Evolutionary conservation across 2,113 vertebrate species (phyloP), one percentile per base, ranked within the genome.

Genomic region (Hyla sarda): DNA sequence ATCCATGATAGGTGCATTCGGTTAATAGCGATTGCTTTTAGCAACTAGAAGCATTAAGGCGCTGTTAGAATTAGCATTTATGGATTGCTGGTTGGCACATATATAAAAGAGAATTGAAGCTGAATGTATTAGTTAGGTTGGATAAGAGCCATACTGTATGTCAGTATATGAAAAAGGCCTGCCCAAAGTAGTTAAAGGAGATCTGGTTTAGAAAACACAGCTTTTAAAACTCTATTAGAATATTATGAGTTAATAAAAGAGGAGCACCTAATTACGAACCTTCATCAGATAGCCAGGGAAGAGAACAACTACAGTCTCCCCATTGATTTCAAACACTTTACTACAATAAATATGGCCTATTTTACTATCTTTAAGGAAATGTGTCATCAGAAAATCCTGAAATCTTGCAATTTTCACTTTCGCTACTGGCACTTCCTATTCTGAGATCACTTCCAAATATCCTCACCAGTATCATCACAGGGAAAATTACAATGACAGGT

Each of bases 21-120:
- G 54, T 60, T 45, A 80, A 80, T 62, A 58, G 54, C 56, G 13
- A 5, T 56, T 30, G 56, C 56, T 80, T 54, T 34, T 23, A 80
- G 54, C 54, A 80, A 41, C 19, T 10, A 62, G 37, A 41, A 60
- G 23, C 23, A 62, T 80, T 25, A 41, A 60, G 10, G 19, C 32
- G 37, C 32, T 56, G 17, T 78, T 78, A 78, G 77, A 37, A 41
- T 45, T 62, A 11, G 6, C 65, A 58, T 28, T 58, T 12, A 37
- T 14, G 41, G 37, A n/a, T n/a, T 60, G 77, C 30, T 25, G 23
- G 14, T 19, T 6, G 30, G 23, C 6, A 25, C 0, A 5, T 45
- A 13, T 73, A 73, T 9, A 3, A 34, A 73, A n/a, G 71, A 23
- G 34, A n/a, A 45, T 13, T n/a, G 12, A 21, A 72, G 69, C 8